Percentiles rank a stretch among this genome's conserved stretches.
phyloP scores from a whole-genome alignment of 2,888 invertebrate species.

The Serrognathus titanus region DNA sequence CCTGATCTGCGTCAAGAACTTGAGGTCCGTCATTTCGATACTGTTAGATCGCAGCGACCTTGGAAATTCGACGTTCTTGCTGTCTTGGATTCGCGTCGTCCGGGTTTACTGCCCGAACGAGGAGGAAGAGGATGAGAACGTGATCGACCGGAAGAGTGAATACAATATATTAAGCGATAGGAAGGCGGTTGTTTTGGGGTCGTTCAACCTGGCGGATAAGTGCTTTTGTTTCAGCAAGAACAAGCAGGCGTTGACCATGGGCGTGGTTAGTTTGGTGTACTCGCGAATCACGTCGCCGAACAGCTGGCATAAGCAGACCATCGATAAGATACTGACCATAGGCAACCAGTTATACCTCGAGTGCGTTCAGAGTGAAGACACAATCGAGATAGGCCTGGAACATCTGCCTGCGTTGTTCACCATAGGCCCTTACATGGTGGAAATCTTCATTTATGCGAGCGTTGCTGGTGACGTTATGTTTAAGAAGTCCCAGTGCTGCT shows the following conservation, averaged over 20 bases:
- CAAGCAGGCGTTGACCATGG: conserved; percentile 60
- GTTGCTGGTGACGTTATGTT: conserved; percentile 48
- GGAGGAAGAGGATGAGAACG: conserved; percentile 47
- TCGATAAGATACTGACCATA: conserved; percentile 58
- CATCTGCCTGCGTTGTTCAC: conserved; percentile 57
- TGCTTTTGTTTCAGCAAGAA: conserved; percentile 58
- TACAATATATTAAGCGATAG: conserved; percentile 55
- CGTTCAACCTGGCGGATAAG: conserved; percentile 57
- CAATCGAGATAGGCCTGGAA: conserved; percentile 53
- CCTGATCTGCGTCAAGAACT: conserved; percentile 55
- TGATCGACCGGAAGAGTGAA: conserved; percentile 53
- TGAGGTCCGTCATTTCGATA: conserved; percentile 52
- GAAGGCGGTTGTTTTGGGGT: conserved; percentile 57
- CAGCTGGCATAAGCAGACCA: conserved; percentile 56
- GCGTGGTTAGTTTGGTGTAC: conserved; percentile 60
- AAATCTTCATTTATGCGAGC: conserved; percentile 57
- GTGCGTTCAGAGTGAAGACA: conserved; percentile 50
- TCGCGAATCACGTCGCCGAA: conserved; percentile 63
- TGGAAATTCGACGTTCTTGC: conserved; percentile 52
- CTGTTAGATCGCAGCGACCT: conserved; percentile 51
- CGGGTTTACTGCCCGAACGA: conserved; percentile 40
- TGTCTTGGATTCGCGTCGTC: conserved; percentile 52
- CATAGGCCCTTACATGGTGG: conserved; percentile 57
- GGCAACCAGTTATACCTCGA: conserved; percentile 59
- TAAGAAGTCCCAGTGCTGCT: conserved; percentile 54